Evolutionary conservation across 2,797 vertebrate genomes (phyloP).

Genomic region (Streptopelia turtur): DNA sequence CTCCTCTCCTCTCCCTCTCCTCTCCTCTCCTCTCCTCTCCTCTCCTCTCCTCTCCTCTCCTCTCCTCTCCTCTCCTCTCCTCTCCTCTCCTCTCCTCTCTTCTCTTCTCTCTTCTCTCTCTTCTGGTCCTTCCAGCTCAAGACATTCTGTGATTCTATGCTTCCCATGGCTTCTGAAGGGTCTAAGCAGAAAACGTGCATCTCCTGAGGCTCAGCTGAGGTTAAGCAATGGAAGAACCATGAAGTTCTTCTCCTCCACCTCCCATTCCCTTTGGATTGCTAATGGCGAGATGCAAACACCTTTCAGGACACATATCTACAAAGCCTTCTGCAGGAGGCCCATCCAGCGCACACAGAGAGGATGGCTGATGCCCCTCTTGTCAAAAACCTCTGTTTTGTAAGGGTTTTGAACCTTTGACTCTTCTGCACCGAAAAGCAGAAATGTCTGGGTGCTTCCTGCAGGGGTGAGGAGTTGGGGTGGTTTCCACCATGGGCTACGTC

Average conservation of each 20-base stretch:
- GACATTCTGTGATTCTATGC: background rate
- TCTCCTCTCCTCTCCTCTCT: too few species aligned
- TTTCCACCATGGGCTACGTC: background rate
- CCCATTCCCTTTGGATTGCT: background rate
- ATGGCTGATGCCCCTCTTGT: background rate
- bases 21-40: too few species aligned
- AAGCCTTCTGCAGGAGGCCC: background rate
- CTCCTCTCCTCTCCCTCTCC: too few species aligned
- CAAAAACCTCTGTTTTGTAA: fast-evolving
- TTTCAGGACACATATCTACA: background rate
- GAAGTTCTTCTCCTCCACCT: background rate
- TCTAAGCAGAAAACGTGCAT: background rate
- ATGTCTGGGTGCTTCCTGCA: background rate
- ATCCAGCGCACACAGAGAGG: background rate
- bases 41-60: too few species aligned
- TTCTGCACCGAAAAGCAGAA: background rate
- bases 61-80: too few species aligned
- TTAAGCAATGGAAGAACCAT: background rate
- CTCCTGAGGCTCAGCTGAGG: background rate
- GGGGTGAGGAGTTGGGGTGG: background rate
- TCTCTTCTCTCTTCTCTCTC: too few species aligned
- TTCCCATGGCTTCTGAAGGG: background rate
- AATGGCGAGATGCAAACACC: fast-evolving
- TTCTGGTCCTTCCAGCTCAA: too few species aligned
- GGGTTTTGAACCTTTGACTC: background rate